A percentile compares a stretch with the other conserved stretches of the same genome.
phyloP scores from a whole-genome alignment of 2,113 vertebrate species.

The Gulo gulo region DNA sequence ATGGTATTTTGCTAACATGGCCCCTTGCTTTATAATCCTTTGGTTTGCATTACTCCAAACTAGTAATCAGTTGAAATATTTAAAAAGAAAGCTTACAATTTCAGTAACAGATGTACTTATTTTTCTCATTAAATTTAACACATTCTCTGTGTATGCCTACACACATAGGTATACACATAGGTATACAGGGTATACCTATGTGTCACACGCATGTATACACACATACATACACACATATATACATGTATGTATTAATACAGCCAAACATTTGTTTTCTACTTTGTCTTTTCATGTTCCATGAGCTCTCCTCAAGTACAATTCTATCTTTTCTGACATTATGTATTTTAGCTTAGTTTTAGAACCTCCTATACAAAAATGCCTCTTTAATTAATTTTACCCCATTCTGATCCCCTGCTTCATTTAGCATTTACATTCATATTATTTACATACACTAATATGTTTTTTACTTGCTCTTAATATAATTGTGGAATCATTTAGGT shows the following conservation, averaged over 20 bases:
- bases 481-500: neutral
- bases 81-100: neutral
- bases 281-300: neutral
- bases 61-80: neutral
- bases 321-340: neutral
- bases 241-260: neutral
- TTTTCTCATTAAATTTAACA: constrained; percentile 1
- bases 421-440: neutral
- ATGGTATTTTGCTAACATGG: neutral
- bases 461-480: neutral
- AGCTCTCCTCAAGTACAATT: neutral
- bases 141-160: neutral
- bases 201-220: neutral
- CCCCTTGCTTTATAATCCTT: neutral
- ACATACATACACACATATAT: neutral
- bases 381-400: neutral
- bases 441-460: neutral
- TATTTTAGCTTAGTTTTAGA: neutral
- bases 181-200: neutral
- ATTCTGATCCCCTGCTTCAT: neutral
- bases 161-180: neutral
- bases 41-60: neutral
- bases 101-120: neutral
- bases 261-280: neutral
- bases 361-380: neutral